Evolutionary conservation across 2,888 invertebrate species (phyloP).

Genomic region (Papilio protenor): DNA sequence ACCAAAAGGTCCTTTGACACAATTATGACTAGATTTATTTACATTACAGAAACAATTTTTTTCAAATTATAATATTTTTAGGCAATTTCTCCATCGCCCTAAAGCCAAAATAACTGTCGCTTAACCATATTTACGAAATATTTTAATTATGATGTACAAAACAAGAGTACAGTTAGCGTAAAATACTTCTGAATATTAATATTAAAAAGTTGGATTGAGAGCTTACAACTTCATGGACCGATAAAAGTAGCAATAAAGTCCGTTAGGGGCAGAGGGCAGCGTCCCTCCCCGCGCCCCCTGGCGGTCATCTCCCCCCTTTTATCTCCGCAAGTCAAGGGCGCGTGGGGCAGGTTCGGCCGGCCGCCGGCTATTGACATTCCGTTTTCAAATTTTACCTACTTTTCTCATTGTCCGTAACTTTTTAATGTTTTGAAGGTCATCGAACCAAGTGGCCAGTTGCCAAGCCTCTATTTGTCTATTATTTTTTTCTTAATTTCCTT

Average conservation of each 20-base stretch:
- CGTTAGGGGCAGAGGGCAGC: conserved; percentile 49
- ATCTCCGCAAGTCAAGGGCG: conserved; percentile 82
- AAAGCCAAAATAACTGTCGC: no score
- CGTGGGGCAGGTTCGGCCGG: conserved; percentile 82
- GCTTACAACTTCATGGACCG: conserved; percentile 62
- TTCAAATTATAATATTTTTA: no score
- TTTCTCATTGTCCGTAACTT: conserved; percentile 83
- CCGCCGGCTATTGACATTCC: conserved; percentile 84
- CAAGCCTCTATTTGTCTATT: conserved; percentile 58
- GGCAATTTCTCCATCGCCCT: no score
- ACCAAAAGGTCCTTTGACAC: no score
- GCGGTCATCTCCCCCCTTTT: conserved; percentile 81
- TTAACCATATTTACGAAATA: no score
- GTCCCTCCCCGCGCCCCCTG: conserved; percentile 55
- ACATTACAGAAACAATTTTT: no score
- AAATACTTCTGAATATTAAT: neutral
- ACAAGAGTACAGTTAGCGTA: neutral
- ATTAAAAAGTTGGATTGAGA: conserved; percentile 57
- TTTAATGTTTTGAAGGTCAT: conserved; percentile 77
- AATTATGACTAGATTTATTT: no score
- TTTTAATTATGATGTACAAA: no score
- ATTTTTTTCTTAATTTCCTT: conserved; percentile 30
- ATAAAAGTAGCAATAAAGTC: conserved; percentile 71
- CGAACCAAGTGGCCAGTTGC: conserved; percentile 72
- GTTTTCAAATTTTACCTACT: conserved; percentile 82